A percentile compares a stretch with the other conserved stretches of the same genome.
Evolutionary conservation across 1,140 invertebrate genomes (phyloP).

Genomic region (Trypoxylus dichotomus): DNA sequence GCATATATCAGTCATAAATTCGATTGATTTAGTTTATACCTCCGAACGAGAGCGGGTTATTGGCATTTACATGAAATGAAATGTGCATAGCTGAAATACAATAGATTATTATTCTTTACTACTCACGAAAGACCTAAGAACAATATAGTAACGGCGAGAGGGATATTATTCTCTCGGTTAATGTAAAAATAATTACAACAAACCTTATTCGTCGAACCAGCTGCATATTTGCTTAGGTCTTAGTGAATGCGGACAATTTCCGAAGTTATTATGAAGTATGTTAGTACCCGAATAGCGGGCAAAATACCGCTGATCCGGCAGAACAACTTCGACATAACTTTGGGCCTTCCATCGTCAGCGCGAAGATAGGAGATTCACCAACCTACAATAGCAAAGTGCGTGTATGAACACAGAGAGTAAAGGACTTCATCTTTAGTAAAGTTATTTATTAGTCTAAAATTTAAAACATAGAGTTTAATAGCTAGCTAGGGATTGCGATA

Average conservation of each 20-base stretch:
- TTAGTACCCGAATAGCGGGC: too few relatives aligned
- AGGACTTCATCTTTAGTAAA: too few relatives aligned
- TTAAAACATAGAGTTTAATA: too few relatives aligned
- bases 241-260: neutral
- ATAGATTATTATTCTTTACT: neutral
- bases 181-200: conserved; percentile 7
- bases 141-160: neutral
- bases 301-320: too few relatives aligned
- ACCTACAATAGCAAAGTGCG: too few relatives aligned
- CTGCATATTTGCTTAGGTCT: neutral
- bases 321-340: too few relatives aligned
- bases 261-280: neutral
- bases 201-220: neutral
- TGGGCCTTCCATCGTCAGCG: too few relatives aligned
- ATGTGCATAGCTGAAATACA: neutral
- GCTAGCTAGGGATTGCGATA: too few relatives aligned
- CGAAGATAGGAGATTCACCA: too few relatives aligned
- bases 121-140: neutral
- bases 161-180: neutral
- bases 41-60: neutral
- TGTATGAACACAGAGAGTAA: too few relatives aligned
- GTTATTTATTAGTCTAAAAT: too few relatives aligned
- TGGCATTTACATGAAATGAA: neutral
- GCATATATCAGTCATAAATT: conserved; percentile 10
- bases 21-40: neutral